Percentiles rank a stretch among this genome's conserved stretches.
Evolutionary conservation across 2,888 invertebrate species (phyloP).

Genomic region (Parnassius glacialis): DNA sequence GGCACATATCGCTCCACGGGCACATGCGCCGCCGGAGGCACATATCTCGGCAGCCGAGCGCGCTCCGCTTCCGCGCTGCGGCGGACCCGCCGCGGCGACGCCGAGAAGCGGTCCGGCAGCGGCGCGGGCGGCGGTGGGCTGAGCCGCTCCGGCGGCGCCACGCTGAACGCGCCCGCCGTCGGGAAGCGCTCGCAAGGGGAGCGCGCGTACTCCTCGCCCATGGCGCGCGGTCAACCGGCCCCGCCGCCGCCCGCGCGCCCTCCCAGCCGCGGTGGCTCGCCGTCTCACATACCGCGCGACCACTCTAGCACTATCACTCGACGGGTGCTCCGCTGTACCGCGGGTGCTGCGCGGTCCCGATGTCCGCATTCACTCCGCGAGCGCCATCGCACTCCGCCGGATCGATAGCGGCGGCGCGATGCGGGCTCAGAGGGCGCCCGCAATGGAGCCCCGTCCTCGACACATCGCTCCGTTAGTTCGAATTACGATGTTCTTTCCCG

Average conservation of each 20-base stretch:
- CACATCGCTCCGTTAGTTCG: constrained; percentile 52
- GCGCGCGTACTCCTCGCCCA: constrained; percentile 78
- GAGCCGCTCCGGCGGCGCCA: constrained; percentile 84
- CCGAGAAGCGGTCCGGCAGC: constrained; percentile 80
- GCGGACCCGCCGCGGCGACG: constrained; percentile 81
- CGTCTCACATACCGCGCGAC: constrained; percentile 73
- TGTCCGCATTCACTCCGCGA: constrained; percentile 75
- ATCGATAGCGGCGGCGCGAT: constrained; percentile 75
- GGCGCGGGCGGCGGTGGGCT: constrained; percentile 83
- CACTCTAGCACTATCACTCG: constrained; percentile 66
- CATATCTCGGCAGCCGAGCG: constrained; percentile 82
- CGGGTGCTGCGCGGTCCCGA: constrained; percentile 67
- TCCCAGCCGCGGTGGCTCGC: constrained; percentile 55
- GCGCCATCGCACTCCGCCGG: constrained; percentile 66
- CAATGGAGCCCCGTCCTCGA: constrained; percentile 57
- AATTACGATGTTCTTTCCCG: constrained; percentile 48
- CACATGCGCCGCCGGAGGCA: constrained; percentile 85
- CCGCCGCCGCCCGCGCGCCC: constrained; percentile 77
- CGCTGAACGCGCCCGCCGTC: constrained; percentile 80
- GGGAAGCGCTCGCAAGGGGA: constrained; percentile 79
- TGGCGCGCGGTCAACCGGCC: constrained; percentile 75
- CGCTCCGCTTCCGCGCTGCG: constrained; percentile 85
- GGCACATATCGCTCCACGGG: constrained; percentile 87
- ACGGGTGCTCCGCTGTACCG: constrained; percentile 56
- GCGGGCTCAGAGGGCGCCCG: constrained; percentile 68